These are phyloP conservation scores for Eospalax fontanierii DNA, from an alignment of 2,797 vertebrate genomes.

Conservation along the genomic window DNA sequence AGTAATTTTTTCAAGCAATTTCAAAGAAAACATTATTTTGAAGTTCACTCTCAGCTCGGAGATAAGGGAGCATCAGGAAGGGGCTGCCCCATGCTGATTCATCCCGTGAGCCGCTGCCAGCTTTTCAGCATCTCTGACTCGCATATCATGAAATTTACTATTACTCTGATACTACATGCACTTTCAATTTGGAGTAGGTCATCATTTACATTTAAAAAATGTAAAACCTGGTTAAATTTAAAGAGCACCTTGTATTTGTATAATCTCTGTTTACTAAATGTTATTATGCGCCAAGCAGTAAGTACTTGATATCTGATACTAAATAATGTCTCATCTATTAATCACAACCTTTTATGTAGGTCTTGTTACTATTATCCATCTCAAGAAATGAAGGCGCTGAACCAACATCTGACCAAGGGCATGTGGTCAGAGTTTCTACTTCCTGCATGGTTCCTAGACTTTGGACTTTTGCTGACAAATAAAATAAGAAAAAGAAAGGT, in stretches of 20 bases:
- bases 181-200: constrained; percentile 65
- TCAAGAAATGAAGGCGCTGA: neutral
- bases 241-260: constrained; percentile 3
- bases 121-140: constrained; percentile 5
- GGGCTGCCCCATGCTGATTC: neutral
- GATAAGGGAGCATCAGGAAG: neutral
- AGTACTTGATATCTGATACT: neutral
- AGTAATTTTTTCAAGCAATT: constrained; percentile 72
- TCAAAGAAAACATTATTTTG: constrained; percentile 58
- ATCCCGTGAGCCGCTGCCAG: neutral
- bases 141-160: constrained; percentile 26
- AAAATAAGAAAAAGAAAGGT: neutral
- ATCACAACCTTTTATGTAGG: neutral
- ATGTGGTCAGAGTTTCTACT: neutral
- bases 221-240: constrained; percentile 36
- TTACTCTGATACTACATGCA: constrained; percentile 25
- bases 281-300: neutral
- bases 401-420: neutral
- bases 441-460: neutral
- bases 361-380: neutral
- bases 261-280: neutral
- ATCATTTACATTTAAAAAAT: constrained; percentile 51
- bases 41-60: neutral
- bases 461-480: neutral
- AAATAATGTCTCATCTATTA: neutral